phyloP scores from a whole-genome alignment of 2,113 vertebrate species.

The Hirundichthys speculiger region DNA sequence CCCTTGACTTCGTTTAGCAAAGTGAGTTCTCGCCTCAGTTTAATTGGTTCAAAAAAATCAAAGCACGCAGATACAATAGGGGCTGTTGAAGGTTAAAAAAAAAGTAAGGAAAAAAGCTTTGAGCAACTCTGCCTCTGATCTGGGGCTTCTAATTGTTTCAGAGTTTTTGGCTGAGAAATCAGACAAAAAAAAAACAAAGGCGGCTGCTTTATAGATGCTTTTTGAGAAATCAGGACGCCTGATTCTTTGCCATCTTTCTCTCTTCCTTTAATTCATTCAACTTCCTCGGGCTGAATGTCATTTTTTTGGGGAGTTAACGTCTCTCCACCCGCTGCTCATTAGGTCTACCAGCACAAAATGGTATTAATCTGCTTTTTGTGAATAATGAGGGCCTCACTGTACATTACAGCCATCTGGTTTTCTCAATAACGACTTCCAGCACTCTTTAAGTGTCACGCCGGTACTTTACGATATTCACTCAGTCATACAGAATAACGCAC shows the following conservation, averaged over 20 bases:
- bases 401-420: conserved; percentile 56
- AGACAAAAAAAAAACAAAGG: conserved; percentile 20
- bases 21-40: conserved; percentile 47
- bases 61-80: conserved; percentile 37
- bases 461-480: conserved; percentile 35
- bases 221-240: conserved; percentile 38
- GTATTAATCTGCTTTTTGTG: conserved; percentile 57
- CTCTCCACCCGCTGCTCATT: conserved; percentile 60
- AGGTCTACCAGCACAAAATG: conserved; percentile 32
- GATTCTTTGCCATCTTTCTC: conserved; percentile 48
- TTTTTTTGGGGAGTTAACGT: conserved; percentile 49
- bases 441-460: conserved; percentile 16
- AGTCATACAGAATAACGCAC: conserved; percentile 26
- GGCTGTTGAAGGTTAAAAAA: conserved; percentile 15
- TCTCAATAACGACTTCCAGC: conserved; percentile 43
- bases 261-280: conserved; percentile 35
- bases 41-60: conserved; percentile 73
- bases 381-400: conserved; percentile 53
- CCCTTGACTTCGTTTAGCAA: not conserved
- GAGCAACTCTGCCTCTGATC: conserved; percentile 63
- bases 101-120: conserved; percentile 11
- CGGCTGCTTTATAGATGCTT: conserved; percentile 58
- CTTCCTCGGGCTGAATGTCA: conserved; percentile 62
- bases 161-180: conserved; percentile 59
- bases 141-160: conserved; percentile 67